Percentiles rank a stretch among this genome's conserved stretches.
Evolutionary conservation across 2,888 invertebrate genomes (phyloP).

Genomic region (Plebejus melissa): DNA sequence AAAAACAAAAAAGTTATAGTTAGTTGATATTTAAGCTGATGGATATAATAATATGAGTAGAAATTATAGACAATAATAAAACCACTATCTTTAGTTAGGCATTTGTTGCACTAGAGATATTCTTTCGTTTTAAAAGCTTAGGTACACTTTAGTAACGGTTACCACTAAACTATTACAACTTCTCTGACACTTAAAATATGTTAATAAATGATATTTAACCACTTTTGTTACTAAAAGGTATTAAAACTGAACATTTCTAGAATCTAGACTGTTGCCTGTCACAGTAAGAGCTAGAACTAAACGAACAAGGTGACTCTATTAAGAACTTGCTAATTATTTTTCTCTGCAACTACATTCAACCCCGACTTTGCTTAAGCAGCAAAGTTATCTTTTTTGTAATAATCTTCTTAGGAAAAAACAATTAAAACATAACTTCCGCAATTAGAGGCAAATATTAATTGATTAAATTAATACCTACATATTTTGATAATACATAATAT

Average conservation of each 20-base stretch:
- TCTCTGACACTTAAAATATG: background rate
- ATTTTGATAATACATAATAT: too few relatives aligned
- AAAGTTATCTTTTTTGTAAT: background rate
- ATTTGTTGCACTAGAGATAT: too few relatives aligned
- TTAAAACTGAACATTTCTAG: background rate
- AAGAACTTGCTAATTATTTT: background rate
- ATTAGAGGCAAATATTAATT: too few relatives aligned
- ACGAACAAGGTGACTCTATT: background rate
- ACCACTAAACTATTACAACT: background rate
- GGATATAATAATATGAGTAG: too few relatives aligned
- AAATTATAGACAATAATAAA: too few relatives aligned
- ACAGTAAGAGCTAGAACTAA: slow-evolving; percentile 3
- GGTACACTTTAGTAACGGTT: background rate
- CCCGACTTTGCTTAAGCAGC: background rate
- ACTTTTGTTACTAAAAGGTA: background rate
- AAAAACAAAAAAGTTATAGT: too few relatives aligned
- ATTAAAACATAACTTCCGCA: too few relatives aligned
- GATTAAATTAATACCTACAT: too few relatives aligned
- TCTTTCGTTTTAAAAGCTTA: background rate
- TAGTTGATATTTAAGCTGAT: too few relatives aligned
- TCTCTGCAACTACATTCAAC: background rate
- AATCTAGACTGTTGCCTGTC: background rate
- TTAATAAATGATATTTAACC: too few relatives aligned
- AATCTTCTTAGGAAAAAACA: too few relatives aligned
- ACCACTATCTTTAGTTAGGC: too few relatives aligned